A percentile compares a stretch with the other conserved stretches of the same genome.
Evolutionary conservation across 2,113 vertebrate species (phyloP).

Genomic region (Melanocharis versteri): DNA sequence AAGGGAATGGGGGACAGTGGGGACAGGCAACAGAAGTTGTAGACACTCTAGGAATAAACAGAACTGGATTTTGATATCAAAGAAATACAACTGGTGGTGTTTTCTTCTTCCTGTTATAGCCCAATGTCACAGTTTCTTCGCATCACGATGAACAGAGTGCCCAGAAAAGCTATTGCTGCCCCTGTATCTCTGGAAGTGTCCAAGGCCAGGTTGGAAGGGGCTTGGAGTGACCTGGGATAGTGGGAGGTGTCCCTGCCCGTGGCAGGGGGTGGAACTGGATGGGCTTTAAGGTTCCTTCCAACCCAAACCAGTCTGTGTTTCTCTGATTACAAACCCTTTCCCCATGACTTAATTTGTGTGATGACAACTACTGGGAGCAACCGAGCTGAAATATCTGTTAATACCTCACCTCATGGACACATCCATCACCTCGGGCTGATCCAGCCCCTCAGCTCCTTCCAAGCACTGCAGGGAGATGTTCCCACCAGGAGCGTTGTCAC

Average conservation of each 20-base stretch:
- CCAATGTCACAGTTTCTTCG: background rate
- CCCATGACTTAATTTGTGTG: accelerated
- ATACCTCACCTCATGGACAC: background rate
- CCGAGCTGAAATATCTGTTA: background rate
- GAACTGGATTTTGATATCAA: background rate
- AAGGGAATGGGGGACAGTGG: background rate
- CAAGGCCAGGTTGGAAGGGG: accelerated
- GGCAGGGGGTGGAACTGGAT: background rate
- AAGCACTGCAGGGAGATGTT: background rate
- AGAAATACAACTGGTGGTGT: background rate
- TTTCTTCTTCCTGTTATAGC: background rate
- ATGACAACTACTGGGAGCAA: background rate
- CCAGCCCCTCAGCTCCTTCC: background rate
- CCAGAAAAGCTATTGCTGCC: background rate
- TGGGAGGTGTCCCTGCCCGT: background rate
- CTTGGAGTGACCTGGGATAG: background rate
- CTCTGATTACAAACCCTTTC: background rate
- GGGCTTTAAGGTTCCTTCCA: background rate
- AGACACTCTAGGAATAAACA: background rate
- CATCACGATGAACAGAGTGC: background rate
- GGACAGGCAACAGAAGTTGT: background rate
- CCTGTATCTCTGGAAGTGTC: background rate
- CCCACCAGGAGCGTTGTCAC: accelerated
- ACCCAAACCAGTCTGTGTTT: background rate
- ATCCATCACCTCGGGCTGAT: background rate